Base-by-base conservation (phyloP, 1,140 invertebrate species). In the Thalassaphorura encarpata region DNA sequence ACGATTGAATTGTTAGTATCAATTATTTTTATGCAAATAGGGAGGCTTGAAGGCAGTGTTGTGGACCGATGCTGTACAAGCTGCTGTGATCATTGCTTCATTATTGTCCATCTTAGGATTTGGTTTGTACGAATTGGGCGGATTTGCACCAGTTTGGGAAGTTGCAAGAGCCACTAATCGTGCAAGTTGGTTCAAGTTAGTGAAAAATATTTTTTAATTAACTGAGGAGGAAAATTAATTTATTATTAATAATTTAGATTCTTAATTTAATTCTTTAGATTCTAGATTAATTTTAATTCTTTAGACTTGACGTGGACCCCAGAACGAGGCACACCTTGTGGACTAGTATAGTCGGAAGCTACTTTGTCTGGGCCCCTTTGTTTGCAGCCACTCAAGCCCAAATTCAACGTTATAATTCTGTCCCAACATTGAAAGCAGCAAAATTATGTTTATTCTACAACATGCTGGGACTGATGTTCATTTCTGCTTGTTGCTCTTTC, bases 341-440 rank as follows among this genome's bases (percentile, higher is more conserved):
- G 77, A 84, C 87, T 1, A 79, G 93, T 16, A 78, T 84, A 1
- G 76, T 96, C 58, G 91, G 91, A 16, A 89, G 89, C 0, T 83
- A 85, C 33, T 85, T 95, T 61, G 91, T 89, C 43, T 95, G 91
- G 84, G 75, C 89, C 2, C 86, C 89, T 1, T 80, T 95, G 68
- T 94, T 90, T 69, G 91, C 87, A 59, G 85, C 89, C 21, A 95
- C 94, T 71, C 92, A 96, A 69, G 85, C 90, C 0, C 89, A 91
- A 31, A 51, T 62, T 56, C 52, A 58, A 41, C 45, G 62, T 51
- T 62, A 58, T 42, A 23, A 54, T 5, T 56, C 56, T 26, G 43
- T 59, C 11, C 33, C 54, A 15, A 56, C 59, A 42, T 26, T 63
- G 15, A 73, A 67, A 56, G 67, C 71, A 55, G 72, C 72, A 13